These are phyloP conservation scores for Lophotis ruficrista DNA, from an alignment of 2,113 vertebrate genomes.

Conservation along the genomic window DNA sequence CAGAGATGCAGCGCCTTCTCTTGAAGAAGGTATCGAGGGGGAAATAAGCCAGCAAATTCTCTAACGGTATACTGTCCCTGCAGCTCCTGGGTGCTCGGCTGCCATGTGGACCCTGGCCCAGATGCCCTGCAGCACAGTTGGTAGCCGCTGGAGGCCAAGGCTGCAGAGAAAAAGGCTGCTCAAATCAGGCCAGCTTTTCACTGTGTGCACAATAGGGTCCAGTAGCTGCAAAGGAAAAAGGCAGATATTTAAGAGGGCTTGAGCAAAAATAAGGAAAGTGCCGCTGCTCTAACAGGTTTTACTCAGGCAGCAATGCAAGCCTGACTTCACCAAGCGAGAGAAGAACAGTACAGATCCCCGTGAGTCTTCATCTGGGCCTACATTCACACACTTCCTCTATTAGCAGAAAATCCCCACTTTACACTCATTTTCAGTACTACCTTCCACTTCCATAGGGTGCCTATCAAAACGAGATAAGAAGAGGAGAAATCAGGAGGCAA, in stretches of 20 bases:
- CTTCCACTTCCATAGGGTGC: background rate
- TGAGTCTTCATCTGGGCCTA: background rate
- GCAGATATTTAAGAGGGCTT: background rate
- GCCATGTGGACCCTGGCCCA: background rate
- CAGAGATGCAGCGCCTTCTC: fast-evolving
- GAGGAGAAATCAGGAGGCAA: background rate
- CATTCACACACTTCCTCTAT: background rate
- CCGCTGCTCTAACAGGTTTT: fast-evolving
- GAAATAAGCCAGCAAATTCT: background rate
- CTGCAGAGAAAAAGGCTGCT: background rate
- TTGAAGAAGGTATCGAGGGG: background rate
- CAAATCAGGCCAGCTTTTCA: background rate
- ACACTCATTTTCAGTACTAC: background rate
- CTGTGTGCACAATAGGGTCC: background rate
- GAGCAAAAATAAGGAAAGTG: background rate
- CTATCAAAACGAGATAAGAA: background rate
- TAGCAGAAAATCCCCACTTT: background rate
- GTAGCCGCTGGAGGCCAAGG: background rate
- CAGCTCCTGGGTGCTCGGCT: background rate
- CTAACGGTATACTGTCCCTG: background rate
- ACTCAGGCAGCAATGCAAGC: background rate
- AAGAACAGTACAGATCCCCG: background rate
- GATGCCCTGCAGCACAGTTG: background rate
- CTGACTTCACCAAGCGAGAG: background rate
- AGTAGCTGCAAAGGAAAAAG: background rate